phyloP scores from a whole-genome alignment of 2,113 vertebrate species.

The Scomber colias region DNA sequence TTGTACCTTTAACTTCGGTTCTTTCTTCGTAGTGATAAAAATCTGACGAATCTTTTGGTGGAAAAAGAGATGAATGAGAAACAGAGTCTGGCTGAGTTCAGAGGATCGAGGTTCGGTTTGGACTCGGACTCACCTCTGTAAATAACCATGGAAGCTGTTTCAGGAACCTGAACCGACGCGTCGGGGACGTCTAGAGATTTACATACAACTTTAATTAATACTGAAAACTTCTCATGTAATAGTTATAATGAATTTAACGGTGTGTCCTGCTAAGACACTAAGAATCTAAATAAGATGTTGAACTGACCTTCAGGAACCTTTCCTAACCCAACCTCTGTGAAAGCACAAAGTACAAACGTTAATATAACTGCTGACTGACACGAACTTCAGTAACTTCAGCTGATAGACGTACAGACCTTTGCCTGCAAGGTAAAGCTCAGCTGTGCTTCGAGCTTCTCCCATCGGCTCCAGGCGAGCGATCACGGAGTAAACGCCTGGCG shows the following conservation, averaged over 20 bases:
- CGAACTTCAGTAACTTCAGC: background rate
- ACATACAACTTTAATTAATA: conserved; percentile 13
- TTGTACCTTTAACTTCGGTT: conserved; percentile 75
- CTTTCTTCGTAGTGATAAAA: conserved; percentile 70
- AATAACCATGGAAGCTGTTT: conserved; percentile 81
- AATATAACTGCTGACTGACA: conserved; percentile 24
- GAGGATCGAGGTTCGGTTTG: background rate
- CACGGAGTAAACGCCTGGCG: conserved; percentile 92
- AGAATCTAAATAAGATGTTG: too few relatives aligned
- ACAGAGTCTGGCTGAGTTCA: background rate
- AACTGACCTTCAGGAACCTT: conserved; percentile 90
- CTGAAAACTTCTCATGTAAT: background rate
- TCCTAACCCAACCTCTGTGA: conserved; percentile 91
- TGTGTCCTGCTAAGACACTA: too few relatives aligned
- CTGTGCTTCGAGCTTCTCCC: conserved; percentile 93
- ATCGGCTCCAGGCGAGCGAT: conserved; percentile 91
- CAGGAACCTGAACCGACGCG: conserved; percentile 81
- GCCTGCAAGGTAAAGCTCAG: conserved; percentile 91
- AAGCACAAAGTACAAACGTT: conserved; percentile 73
- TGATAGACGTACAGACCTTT: conserved; percentile 85
- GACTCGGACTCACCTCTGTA: conserved; percentile 81
- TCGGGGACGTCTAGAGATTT: conserved; percentile 88
- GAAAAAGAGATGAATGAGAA: conserved; percentile 21
- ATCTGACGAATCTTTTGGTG: conserved; percentile 68
- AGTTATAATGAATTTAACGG: too few relatives aligned